Evolutionary conservation across 2,797 vertebrate species (phyloP).

Genomic region (Helicolenus hilgendorfi): DNA sequence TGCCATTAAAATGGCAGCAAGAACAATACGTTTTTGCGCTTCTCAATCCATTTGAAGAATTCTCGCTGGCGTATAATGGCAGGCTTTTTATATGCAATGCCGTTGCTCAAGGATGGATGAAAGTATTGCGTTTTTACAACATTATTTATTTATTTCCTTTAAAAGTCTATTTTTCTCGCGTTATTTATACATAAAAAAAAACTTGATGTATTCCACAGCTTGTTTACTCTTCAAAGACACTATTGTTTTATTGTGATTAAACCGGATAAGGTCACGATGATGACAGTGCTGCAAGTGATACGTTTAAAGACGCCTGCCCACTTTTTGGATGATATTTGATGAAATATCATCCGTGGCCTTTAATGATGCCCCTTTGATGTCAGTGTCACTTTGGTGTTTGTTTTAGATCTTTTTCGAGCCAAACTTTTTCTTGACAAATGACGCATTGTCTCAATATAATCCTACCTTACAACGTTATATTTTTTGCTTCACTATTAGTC

Average conservation of each 20-base stretch:
- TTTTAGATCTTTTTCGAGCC: background rate
- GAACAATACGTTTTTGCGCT: conserved; percentile 59
- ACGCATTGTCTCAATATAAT: background rate
- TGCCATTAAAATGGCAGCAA: conserved; percentile 80
- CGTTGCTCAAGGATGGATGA: conserved; percentile 62
- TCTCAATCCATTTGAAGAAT: conserved; percentile 74
- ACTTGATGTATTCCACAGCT: background rate
- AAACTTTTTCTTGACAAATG: conserved; percentile 36
- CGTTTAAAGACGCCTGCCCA: conserved; percentile 2
- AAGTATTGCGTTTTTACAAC: conserved; percentile 49
- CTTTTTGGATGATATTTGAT: background rate
- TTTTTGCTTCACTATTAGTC: background rate
- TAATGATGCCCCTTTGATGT: conserved; percentile 27
- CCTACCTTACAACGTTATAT: background rate
- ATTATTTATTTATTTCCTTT: conserved; percentile 54
- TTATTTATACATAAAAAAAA: conserved; percentile 46
- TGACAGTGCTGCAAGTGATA: background rate
- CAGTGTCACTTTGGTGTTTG: background rate
- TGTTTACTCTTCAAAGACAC: conserved; percentile 14
- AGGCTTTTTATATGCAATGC: conserved; percentile 58
- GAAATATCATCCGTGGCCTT: background rate
- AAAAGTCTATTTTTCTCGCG: conserved; percentile 42
- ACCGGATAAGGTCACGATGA: conserved; percentile 29
- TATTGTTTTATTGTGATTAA: conserved; percentile 11
- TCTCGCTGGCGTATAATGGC: conserved; percentile 56